Conservation (phyloP, 1,140 invertebrate species). For the Muscidifurax raptorellus region DNA sequence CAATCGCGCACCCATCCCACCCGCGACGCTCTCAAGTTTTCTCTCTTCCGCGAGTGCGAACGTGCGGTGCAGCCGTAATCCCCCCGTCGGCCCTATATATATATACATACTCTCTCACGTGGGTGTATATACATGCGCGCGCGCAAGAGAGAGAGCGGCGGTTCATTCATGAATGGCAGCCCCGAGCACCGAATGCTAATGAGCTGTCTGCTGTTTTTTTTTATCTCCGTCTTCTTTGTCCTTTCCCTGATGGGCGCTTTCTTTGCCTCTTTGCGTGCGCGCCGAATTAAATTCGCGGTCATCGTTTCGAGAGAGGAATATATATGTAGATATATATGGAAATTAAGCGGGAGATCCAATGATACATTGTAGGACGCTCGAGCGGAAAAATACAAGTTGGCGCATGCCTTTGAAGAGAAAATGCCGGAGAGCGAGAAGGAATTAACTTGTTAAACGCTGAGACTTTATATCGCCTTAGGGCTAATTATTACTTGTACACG, state of each 20-base stretch:
- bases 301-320: too few relatives aligned
- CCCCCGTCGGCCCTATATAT: too few relatives aligned
- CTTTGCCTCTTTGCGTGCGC: background rate
- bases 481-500: background rate
- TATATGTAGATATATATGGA: too few relatives aligned
- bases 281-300: background rate
- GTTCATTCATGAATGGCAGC: slow-evolving; percentile 67
- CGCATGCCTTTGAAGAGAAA: background rate
- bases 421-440: background rate
- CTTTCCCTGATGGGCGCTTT: background rate
- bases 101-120: background rate
- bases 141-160: slow-evolving; percentile 51
- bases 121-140: slow-evolving; percentile 51
- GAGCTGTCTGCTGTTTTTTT: slow-evolving; percentile 53
- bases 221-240: background rate
- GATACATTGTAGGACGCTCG: background rate
- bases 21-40: background rate
- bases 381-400: background rate
- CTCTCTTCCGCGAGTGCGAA: slow-evolving; percentile 50
- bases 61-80: slow-evolving; percentile 56
- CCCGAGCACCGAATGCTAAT: slow-evolving; percentile 66
- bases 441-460: background rate
- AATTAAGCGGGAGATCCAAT: background rate
- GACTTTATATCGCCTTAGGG: background rate
- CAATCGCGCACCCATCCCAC: slow-evolving; percentile 2